Evolutionary conservation across 1,140 invertebrate genomes (phyloP).

Genomic region (Elymnias hypermnestra): DNA sequence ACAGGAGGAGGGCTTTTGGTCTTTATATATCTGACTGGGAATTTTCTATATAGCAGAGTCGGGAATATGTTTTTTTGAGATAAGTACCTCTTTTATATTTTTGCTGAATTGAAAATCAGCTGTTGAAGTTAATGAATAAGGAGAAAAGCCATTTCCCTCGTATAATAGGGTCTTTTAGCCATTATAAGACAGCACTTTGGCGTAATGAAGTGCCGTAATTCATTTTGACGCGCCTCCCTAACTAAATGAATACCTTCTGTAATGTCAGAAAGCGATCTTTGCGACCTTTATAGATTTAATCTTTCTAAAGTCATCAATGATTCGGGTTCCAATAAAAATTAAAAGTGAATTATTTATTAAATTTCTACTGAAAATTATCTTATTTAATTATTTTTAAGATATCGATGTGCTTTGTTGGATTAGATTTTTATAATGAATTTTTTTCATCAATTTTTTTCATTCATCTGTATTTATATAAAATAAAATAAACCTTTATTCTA

Average conservation of each 20-base stretch:
- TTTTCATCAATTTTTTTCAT: too few relatives aligned
- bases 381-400: too few relatives aligned
- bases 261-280: constrained; percentile 30
- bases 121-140: constrained; percentile 34
- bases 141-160: constrained; percentile 25
- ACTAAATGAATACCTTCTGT: constrained; percentile 35
- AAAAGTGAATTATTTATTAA: too few relatives aligned
- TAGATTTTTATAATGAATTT: too few relatives aligned
- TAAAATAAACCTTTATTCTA: too few relatives aligned
- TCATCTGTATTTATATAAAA: too few relatives aligned
- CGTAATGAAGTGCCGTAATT: constrained; percentile 58
- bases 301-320: not conserved
- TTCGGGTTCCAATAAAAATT: not conserved
- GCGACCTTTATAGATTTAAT: constrained; percentile 29
- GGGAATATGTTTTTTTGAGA: too few relatives aligned
- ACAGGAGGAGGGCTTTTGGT: too few relatives aligned
- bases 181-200: constrained; percentile 53
- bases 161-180: constrained; percentile 48
- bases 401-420: too few relatives aligned
- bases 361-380: too few relatives aligned
- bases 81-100: constrained; percentile 4
- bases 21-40: too few relatives aligned
- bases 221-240: constrained; percentile 45
- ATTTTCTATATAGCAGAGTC: too few relatives aligned
- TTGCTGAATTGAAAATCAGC: constrained; percentile 21